Evolutionary conservation across 92 coral and sea anemone species (phyloP).

Genomic region (Porites divaricata): DNA sequence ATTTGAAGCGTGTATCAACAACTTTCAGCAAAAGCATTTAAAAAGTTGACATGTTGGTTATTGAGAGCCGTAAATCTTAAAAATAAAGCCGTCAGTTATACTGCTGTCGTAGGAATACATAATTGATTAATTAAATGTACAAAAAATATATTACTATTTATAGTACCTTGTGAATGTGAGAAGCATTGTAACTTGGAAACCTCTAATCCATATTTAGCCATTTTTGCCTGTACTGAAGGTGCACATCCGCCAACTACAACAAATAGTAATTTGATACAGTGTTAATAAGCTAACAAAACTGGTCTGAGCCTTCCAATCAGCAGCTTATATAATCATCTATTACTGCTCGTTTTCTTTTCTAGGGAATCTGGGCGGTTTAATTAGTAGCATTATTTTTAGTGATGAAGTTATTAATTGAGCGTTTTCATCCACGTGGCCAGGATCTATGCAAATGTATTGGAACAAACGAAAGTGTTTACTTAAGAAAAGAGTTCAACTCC

Average conservation of each 20-base stretch:
- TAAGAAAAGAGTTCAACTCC: too few relatives aligned
- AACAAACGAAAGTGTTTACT: too few relatives aligned
- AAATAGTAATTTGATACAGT: not conserved
- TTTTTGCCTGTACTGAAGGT: slow-evolving; percentile 5
- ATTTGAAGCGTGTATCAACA: too few relatives aligned
- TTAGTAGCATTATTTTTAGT: not conserved
- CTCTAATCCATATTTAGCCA: slow-evolving; percentile 39
- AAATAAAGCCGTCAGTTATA: not conserved
- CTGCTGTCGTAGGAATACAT: too few relatives aligned
- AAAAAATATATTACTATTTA: not conserved
- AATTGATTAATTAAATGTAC: not conserved
- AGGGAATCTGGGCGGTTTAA: not conserved
- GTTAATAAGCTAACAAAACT: not conserved
- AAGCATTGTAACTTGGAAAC: slow-evolving; percentile 35
- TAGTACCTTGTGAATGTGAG: slow-evolving; percentile 23
- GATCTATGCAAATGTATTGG: too few relatives aligned
- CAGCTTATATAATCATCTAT: not conserved
- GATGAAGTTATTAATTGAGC: too few relatives aligned
- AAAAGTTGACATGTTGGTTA: not conserved
- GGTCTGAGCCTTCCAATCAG: not conserved
- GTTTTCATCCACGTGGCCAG: too few relatives aligned
- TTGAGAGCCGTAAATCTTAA: not conserved
- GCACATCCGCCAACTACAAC: slow-evolving; percentile 16
- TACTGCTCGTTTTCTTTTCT: too few relatives aligned
- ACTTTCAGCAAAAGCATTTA: too few relatives aligned